Base-by-base conservation (phyloP, 2,888 invertebrate genomes). In the Drosophila neotestacea region DNA sequence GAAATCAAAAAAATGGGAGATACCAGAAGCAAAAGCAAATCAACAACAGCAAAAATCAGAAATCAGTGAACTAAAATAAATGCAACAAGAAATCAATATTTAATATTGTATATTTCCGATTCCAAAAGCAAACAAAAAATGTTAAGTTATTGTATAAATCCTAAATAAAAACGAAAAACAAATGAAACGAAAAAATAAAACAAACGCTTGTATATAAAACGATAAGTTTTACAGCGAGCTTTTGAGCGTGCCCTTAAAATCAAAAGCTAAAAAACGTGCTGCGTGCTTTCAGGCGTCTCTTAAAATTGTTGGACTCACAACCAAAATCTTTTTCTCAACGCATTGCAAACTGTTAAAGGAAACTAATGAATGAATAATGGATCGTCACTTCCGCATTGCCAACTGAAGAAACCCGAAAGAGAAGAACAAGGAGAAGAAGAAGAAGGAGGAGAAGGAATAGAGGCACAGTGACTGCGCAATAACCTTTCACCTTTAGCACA, bases 81-180 rank as follows among this genome's bases (percentile, higher is more conserved):
- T 50, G 46, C 46, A 71, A 63, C 51, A 70, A 66, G 67, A 79
- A 86, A 79, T 86, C 89, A 85, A 88, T 91, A 91, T 90, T 75
- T 85, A 90, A 90, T 85, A 89, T 91, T 91, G 90, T 90, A 91
- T 75, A 89, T 90, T 90, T 90, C 85, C 83, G 86, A 90, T 88
- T 89, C 84, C 87, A 83, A 85, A 76, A 74, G 56, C 67, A 83
- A 81, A 75, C 70, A 75, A 73, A 74, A 73, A 84, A 84, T 84
- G 88, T 88, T 86, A 88, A 88, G 87, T 86, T 88, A 88, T 86
- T 88, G 86, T 83, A 85, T 85, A 82, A 85, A 83, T 83, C 83
- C 84, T 81, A 87, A 80, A 87, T 73, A 77, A 85, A 81, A 56
- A 41, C 10, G 39, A 62, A 56, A 39, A 62, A 58, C 27, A 46